Evolutionary conservation across 2,113 vertebrate genomes (phyloP), one percentile per base, ranked within the genome.

Genomic region (Rhineura floridana): DNA sequence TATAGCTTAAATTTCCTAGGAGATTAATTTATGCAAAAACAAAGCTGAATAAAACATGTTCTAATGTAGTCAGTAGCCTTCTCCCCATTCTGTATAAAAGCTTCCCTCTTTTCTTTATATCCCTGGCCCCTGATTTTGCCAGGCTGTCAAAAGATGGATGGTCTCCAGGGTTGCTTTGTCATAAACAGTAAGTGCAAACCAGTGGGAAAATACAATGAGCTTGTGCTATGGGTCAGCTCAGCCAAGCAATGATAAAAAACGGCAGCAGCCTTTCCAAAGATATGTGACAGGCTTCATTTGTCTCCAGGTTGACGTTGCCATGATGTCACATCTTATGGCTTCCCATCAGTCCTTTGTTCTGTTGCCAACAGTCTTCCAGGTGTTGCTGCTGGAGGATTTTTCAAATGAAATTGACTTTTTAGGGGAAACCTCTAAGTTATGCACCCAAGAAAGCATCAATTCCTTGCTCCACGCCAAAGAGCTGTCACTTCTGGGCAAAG

Each of bases 241-340:
- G 91, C 88, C 96, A 95, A 46, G 91, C 93, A 95, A 91, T 88
- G 95, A 91, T 89, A 95, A 92, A 95, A 81, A 96, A 89, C 94
- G 94, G 87, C 87, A 88, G 85, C 87, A 94, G 92, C 95, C 94
- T 96, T 95, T 94, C 94, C 95, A 93, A 84, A 95, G 92, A 46
- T 82, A 95, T 85, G 95, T 97, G 97, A 95, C 97, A 97, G 95
- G 94, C 86, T 96, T 94, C 93, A 93, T 97, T 97, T 97, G 91
- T 96, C 95, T 96, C 93, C 89, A 90, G 86, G 90, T 70, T 95
- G 95, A 93, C 90, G 90, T 82, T 93, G 95, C 88, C 93, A 86
- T 87, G 33, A n/a, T 65, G 91, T 96, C 96, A 96, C 90, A 81
- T 95, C 95, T 85, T 94, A 91, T 28, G 88, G 95, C 92, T 95